Evolutionary conservation across 2,888 invertebrate species (phyloP).

Genomic region (Lasioglossum zephyrum): DNA sequence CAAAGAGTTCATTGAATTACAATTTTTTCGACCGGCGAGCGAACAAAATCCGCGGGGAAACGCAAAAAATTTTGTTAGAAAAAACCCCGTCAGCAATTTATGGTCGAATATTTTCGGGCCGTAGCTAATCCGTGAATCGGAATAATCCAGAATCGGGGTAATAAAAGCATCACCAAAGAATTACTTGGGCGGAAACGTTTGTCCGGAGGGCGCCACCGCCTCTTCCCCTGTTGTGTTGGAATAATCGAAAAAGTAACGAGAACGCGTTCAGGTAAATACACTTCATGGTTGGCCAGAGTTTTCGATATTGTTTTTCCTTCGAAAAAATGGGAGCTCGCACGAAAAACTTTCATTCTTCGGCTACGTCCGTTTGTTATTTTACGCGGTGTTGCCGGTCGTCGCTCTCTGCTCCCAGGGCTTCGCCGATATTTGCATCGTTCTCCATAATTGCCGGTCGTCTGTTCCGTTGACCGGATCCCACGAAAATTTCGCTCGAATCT

Average conservation of each 20-base stretch:
- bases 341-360: neutral
- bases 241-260: slow-evolving; percentile 13
- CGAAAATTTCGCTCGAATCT: slow-evolving; percentile 15
- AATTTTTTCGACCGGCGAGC: neutral
- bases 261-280: slow-evolving; percentile 4
- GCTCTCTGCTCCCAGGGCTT: neutral
- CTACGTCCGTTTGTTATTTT: slow-evolving; percentile 1
- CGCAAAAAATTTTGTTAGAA: neutral
- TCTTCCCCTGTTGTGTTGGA: neutral
- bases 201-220: neutral
- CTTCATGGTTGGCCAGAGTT: neutral
- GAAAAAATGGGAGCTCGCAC: neutral
- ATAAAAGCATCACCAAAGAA: neutral
- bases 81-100: neutral
- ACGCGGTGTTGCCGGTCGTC: neutral
- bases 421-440: slow-evolving; percentile 5
- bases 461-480: neutral
- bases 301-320: slow-evolving; percentile 7
- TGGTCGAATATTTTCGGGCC: neutral
- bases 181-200: neutral
- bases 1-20: neutral
- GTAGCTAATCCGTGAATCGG: neutral
- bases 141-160: neutral
- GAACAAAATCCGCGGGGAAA: neutral
- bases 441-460: neutral